Conservation (phyloP, 2,113 vertebrate genomes). For the Ploceus nigricollis region DNA sequence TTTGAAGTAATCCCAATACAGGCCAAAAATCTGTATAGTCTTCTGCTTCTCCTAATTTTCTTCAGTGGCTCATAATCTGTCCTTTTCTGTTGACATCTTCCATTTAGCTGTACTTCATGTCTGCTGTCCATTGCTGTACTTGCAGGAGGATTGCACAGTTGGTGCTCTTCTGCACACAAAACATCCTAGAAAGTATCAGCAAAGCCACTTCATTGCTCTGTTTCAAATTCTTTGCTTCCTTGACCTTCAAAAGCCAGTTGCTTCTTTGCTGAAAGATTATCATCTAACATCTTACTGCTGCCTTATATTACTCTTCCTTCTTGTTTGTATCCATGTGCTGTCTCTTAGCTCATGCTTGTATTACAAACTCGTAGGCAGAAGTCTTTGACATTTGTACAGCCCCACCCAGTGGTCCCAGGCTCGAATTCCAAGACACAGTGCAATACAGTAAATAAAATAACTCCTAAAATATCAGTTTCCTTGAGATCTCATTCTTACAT, state of each 20-base stretch:
- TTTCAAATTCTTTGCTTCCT: not conserved
- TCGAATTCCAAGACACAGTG: not conserved
- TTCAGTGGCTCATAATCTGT: not conserved
- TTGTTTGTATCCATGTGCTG: not conserved
- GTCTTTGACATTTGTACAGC: not conserved
- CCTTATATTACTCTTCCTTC: not conserved
- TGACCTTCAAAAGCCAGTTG: not conserved
- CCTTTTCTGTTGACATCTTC: not conserved
- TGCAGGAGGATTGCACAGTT: not conserved
- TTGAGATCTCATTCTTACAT: not conserved
- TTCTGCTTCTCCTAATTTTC: not conserved
- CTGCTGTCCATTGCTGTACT: not conserved
- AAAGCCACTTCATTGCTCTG: not conserved
- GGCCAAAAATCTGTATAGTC: not conserved
- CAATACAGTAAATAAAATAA: not conserved
- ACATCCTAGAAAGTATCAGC: not conserved
- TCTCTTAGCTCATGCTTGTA: not conserved
- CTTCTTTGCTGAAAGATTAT: not conserved
- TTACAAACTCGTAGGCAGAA: not conserved
- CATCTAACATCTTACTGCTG: not conserved
- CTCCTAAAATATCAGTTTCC: accelerated
- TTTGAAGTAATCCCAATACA: not conserved
- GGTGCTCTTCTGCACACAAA: not conserved
- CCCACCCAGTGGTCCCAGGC: not conserved
- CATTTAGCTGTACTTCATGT: not conserved